Evolutionary conservation across 1,140 invertebrate genomes (phyloP), one percentile per base, ranked within the genome.

Genomic region (Drosophila kanapiae): DNA sequence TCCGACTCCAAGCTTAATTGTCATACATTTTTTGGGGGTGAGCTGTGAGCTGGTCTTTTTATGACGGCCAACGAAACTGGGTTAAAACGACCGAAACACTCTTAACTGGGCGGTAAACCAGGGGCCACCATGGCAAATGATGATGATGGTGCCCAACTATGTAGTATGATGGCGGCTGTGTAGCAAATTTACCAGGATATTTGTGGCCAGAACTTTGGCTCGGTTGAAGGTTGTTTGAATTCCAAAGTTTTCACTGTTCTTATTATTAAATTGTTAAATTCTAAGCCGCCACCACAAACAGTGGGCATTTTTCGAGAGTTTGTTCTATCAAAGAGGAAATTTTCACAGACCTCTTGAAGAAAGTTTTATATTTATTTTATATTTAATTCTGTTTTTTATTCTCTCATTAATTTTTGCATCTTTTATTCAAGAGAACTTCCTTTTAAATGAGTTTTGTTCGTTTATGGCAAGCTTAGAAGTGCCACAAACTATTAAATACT

Each of bases 41-140:
- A 37, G 37, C 37, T 38, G 37, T 40, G 38, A 40, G 38, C 23
- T 29, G 23, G 45, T 13, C 27, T 61, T 71, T 72, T 72, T 58
- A 72, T 71, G 69, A 42, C 43, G 53, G 51, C 69, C 69, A 47
- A 54, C 11, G 16, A 71, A 72, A 72, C 43, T 72, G 54, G 69
- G 69, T 72, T 72, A 72, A 72, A 71, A 72, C 67, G 43, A 72
- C 69, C 54, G 37, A 65, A 65, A 42, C 67, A 72, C 67, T 69
- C 67, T 23, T 45, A 68, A 54, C 31, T 33, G 47, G 67, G 23
- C 47, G 37, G 62, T 63, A 63, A 64, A 31, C 27, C 62, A 67
- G 33, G 63, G 35, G 43, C 31, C 61, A 60, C 31, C 40, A 60
- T 45, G 57, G 40, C 37, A 54, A 54, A 38, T 56, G 53, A 38